A percentile compares a stretch with the other conserved stretches of the same genome.
Conservation (phyloP, 2,113 vertebrate species). For the Indicator indicator region DNA sequence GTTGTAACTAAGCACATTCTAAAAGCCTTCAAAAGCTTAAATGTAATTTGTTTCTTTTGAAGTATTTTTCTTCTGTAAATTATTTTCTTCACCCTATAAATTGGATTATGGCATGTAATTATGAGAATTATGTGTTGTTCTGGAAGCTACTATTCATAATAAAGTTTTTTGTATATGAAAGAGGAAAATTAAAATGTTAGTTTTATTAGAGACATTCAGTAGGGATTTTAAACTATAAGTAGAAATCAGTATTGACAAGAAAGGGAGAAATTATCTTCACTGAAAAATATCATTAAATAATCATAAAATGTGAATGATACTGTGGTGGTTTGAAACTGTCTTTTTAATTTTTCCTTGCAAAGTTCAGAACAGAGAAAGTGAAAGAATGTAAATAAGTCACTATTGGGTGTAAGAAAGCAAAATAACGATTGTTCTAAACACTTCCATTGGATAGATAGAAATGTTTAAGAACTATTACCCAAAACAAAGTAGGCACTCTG, state of each 20-base stretch:
- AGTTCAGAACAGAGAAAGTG: too few species aligned
- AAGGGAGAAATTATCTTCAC: neutral
- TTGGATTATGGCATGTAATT: slow-evolving; percentile 11
- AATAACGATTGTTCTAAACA: too few species aligned
- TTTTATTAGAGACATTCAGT: slow-evolving; percentile 3
- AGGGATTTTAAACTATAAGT: neutral
- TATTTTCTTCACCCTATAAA: neutral
- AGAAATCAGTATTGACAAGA: neutral
- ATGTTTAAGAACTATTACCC: too few species aligned
- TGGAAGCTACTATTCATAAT: slow-evolving; percentile 8
- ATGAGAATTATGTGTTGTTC: neutral
- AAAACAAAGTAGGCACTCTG: too few species aligned
- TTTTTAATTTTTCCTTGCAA: too few species aligned
- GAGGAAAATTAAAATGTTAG: neutral
- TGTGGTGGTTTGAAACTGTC: too few species aligned
- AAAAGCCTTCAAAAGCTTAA: neutral
- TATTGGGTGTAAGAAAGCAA: too few species aligned
- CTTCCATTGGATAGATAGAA: too few species aligned
- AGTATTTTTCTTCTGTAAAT: slow-evolving; percentile 4
- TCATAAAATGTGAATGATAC: neutral
- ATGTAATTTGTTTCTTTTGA: neutral
- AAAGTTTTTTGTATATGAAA: neutral
- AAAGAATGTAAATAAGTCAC: too few species aligned
- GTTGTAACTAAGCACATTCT: slow-evolving; percentile 3
- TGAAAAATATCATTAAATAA: neutral